phyloP scores from a whole-genome alignment of 2,113 vertebrate genomes.

The Uria lomvia region DNA sequence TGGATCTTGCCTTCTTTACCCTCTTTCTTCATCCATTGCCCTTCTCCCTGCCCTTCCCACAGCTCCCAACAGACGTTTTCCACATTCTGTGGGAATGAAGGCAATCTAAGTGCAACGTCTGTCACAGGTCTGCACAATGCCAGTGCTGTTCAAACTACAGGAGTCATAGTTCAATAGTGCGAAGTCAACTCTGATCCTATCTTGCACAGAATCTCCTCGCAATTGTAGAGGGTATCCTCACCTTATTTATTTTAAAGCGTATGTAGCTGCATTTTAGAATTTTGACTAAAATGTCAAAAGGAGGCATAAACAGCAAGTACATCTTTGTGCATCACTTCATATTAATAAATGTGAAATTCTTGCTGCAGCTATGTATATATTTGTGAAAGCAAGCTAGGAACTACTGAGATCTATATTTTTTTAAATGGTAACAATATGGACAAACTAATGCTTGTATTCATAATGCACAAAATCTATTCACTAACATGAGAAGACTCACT shows the following conservation, averaged over 20 bases:
- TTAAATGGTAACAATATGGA: not conserved
- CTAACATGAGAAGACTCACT: not conserved
- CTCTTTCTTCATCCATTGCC: not conserved
- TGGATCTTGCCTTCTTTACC: not conserved
- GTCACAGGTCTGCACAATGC: not conserved
- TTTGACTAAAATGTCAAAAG: not conserved
- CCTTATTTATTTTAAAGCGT: not conserved
- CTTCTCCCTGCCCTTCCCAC: not conserved
- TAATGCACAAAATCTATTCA: not conserved
- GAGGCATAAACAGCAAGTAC: not conserved
- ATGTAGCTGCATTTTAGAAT: not conserved
- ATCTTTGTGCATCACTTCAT: not conserved
- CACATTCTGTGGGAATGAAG: not conserved
- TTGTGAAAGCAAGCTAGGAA: not conserved
- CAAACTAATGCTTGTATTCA: not conserved
- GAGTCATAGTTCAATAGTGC: not conserved
- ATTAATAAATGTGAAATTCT: not conserved
- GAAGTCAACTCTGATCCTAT: not conserved
- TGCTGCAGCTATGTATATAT: not conserved
- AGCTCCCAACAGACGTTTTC: not conserved
- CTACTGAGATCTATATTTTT: not conserved
- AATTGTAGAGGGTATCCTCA: not conserved
- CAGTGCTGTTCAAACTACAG: not conserved
- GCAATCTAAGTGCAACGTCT: not conserved
- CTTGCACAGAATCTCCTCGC: not conserved